phyloP scores from a whole-genome alignment of 2,888 invertebrate species.

The Drosophila neonasuta region DNA sequence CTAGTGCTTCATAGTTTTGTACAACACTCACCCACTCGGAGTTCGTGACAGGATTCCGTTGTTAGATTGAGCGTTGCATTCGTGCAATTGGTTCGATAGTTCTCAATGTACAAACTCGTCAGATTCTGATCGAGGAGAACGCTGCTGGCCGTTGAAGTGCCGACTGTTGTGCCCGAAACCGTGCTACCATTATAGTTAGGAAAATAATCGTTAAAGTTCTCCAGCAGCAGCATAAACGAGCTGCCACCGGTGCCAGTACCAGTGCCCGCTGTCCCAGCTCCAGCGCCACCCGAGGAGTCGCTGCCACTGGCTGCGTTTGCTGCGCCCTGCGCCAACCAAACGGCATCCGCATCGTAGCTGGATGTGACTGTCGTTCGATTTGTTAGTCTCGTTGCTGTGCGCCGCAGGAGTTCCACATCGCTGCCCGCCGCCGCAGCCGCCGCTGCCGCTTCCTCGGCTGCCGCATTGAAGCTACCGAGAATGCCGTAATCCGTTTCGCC shows the following conservation, averaged over 20 bases:
- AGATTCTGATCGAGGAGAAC: constrained; percentile 78
- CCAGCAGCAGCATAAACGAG: constrained; percentile 86
- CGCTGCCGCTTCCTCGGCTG: constrained; percentile 32
- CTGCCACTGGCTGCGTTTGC: neutral
- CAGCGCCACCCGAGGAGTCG: constrained; percentile 19
- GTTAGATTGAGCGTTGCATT: constrained; percentile 76
- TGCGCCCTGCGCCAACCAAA: constrained; percentile 35
- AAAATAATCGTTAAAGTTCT: constrained; percentile 91
- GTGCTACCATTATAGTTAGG: constrained; percentile 83
- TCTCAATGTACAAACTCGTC: constrained; percentile 78
- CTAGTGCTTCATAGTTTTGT: too few relatives aligned
- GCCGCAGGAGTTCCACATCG: constrained; percentile 48
- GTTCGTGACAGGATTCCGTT: constrained; percentile 72
- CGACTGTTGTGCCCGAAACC: constrained; percentile 79
- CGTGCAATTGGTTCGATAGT: constrained; percentile 80
- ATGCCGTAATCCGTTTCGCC: constrained; percentile 75
- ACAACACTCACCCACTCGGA: constrained; percentile 77
- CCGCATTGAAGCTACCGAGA: constrained; percentile 63
- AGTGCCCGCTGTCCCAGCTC: constrained; percentile 42
- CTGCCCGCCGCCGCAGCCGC: constrained; percentile 37
- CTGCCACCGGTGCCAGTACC: constrained; percentile 75
- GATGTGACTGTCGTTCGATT: constrained; percentile 46
- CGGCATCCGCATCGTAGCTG: constrained; percentile 35
- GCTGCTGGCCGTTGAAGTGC: constrained; percentile 62
- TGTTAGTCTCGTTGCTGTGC: constrained; percentile 56